Base-by-base conservation (phyloP, 2,888 invertebrate species). In the Papilio gigon region DNA sequence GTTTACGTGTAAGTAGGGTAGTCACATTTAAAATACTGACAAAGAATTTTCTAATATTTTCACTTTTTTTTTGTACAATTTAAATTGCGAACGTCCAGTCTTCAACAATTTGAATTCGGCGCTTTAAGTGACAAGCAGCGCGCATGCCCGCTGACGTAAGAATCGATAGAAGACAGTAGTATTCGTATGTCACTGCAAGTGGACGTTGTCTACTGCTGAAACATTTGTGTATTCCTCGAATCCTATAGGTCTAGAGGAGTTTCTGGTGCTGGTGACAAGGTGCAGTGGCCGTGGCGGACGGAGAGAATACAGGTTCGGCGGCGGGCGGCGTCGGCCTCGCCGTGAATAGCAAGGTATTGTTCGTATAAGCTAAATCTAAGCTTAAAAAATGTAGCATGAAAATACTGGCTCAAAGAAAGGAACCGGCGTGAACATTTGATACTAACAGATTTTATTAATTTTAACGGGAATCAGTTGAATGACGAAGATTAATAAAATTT, bases 321-420 rank as follows among this genome's bases (percentile, higher is more conserved):
- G 83, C 89, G 90, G 90, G 86, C 81, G 90, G 90, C 89, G 88
- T 85, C 80, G 87, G 91, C 90, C 91, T 92, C 90, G 78, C 90
- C 91, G 91, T 92, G 91, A 88, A 84, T 84, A 91, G 89, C 82
- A 92, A 92, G 89, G 91, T 89, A 80, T 14, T 59, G 33, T 33
- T 17, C 40, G 25, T 11, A 20, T n/a, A 40, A 37, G 35, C 8
- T 35, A 35, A 17, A 25, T 35, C 4, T 58, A 56, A 25, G 3
- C 6, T n/a, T 0, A 5, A 27, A n/a, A 5, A 27, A 0, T 14
- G n/a, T 42, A 11, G n/a, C 42, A 20, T 44, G 1, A 44, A 20
- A 44, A 17, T 17, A 42, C 5, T 17, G 42, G 42, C 6, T 20
- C 17, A 44, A 44, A 2, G 3, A 6, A 4, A 33, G 9, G 9